A percentile compares a stretch with the other conserved stretches of the same genome.
Conservation (phyloP, 2,113 vertebrate genomes). For the Chroicocephalus ridibundus region DNA sequence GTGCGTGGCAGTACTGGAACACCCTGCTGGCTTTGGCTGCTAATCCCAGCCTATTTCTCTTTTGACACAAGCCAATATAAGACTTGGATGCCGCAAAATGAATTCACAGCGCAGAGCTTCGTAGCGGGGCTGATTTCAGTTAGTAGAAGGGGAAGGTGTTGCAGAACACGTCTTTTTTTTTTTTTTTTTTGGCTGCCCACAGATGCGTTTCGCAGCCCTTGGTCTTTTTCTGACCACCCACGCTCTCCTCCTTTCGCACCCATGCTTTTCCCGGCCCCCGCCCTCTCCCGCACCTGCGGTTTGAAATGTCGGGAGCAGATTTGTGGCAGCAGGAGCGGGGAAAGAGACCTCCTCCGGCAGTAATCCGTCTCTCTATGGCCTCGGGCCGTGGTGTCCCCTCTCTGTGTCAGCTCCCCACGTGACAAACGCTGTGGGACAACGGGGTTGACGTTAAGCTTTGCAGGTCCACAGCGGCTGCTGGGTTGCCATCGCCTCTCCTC, state of each 20-base stretch:
- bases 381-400: neutral
- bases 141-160: neutral
- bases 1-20: neutral
- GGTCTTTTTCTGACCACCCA: neutral
- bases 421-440: neutral
- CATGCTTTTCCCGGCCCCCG: neutral
- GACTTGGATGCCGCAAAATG: neutral
- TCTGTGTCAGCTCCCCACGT: neutral
- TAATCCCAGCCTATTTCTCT: neutral
- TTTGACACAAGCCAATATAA: neutral
- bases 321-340: neutral
- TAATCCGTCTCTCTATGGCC: neutral
- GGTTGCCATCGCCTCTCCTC: neutral
- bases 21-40: neutral
- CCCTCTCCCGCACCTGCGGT: fast-evolving
- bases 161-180: neutral
- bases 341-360: neutral
- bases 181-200: neutral
- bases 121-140: neutral
- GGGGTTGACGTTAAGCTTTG: neutral
- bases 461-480: neutral
- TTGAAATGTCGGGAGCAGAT: neutral
- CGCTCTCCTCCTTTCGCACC: neutral
- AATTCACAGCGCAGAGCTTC: neutral
- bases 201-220: neutral